Conservation (phyloP, 1,140 invertebrate species). For the Bombyx mandarina region DNA sequence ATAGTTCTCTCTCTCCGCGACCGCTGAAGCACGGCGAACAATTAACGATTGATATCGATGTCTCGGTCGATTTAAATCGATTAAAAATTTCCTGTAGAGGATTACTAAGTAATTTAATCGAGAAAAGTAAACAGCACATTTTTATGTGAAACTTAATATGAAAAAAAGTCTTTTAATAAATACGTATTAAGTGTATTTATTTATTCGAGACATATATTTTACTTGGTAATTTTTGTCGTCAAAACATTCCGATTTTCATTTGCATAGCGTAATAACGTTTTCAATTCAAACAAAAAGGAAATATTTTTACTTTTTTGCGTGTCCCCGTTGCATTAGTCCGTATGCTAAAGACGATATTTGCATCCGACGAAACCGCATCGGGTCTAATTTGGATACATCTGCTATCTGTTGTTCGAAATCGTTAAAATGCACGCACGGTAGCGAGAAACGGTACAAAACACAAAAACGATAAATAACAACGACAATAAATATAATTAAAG, state of each 20-base stretch:
- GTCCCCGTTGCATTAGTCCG: background rate
- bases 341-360: constrained; percentile 59
- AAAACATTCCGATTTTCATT: background rate
- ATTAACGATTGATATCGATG: background rate
- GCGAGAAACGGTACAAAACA: constrained; percentile 45
- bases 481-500: constrained; percentile 70
- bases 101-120: no score
- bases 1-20: constrained; percentile 8
- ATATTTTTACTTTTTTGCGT: no score
- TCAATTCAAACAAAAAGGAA: constrained; percentile 19
- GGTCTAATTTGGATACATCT: constrained; percentile 61
- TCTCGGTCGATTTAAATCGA: background rate
- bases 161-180: no score
- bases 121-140: no score
- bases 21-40: no score
- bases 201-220: no score
- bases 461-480: constrained; percentile 61
- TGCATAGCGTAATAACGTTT: constrained; percentile 38
- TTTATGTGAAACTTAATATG: no score
- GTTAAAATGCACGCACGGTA: constrained; percentile 62
- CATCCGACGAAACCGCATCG: constrained; percentile 49
- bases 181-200: no score
- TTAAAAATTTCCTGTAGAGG: background rate
- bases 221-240: no score
- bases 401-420: constrained; percentile 48